phyloP scores from a whole-genome alignment of 1,140 invertebrate genomes.

The Dufourea novaeangliae region DNA sequence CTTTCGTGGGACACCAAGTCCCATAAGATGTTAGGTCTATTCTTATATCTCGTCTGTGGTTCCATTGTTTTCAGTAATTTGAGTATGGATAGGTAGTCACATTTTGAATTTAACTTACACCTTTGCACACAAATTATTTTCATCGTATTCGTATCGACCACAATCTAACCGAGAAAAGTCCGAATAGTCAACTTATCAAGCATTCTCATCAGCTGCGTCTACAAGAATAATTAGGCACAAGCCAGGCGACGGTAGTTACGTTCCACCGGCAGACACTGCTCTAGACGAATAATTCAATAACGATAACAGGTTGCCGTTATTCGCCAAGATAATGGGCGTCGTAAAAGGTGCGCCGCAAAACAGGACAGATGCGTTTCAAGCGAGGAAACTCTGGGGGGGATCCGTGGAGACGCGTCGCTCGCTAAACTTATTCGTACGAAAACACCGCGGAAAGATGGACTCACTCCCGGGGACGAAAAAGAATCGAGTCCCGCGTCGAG shows the following conservation, averaged over 20 bases:
- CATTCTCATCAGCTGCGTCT: too few species aligned
- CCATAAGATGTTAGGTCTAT: too few species aligned
- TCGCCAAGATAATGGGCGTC: constrained; percentile 15
- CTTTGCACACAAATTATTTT: too few species aligned
- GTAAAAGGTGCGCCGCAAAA: constrained; percentile 23
- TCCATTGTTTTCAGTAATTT: too few species aligned
- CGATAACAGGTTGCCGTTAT: constrained; percentile 21
- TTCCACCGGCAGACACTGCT: not conserved
- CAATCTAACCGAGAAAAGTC: too few species aligned
- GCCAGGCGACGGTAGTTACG: not conserved
- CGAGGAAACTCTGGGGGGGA: not conserved
- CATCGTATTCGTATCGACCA: too few species aligned
- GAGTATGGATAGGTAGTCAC: too few species aligned
- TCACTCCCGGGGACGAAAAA: not conserved
- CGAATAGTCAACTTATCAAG: too few species aligned
- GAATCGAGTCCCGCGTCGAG: not conserved
- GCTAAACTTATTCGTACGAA: not conserved
- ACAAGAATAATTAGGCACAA: not conserved
- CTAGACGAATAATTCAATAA: constrained; percentile 25
- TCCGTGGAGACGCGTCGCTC: too few species aligned
- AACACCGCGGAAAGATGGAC: not conserved
- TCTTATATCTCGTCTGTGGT: too few species aligned
- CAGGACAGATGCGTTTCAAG: not conserved
- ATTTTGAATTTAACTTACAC: too few species aligned
- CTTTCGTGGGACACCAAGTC: too few species aligned